Evolutionary conservation across 2,113 vertebrate species (phyloP).

Genomic region (Picathartes gymnocephalus): DNA sequence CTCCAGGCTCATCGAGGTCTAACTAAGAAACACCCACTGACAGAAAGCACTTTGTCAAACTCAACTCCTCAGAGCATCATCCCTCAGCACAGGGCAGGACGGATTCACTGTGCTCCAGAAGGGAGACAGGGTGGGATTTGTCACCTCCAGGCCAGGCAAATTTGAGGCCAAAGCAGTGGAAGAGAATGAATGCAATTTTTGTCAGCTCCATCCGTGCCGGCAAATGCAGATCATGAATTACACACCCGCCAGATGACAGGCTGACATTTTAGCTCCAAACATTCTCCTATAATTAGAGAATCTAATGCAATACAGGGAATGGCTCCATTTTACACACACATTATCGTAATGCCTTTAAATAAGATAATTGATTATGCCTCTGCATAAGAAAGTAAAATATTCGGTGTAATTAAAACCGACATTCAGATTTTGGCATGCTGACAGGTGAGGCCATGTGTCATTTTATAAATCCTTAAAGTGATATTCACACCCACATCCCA

Average conservation of each 20-base stretch:
- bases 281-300: constrained; percentile 83
- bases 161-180: constrained; percentile 40
- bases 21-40: not conserved
- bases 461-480: constrained; percentile 68
- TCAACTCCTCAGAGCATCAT: not conserved
- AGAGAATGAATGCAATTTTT: constrained; percentile 62
- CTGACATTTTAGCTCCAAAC: constrained; percentile 81
- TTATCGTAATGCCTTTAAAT: constrained; percentile 82
- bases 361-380: constrained; percentile 82
- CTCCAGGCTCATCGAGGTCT: not conserved
- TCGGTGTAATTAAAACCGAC: constrained; percentile 78
- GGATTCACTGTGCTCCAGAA: not conserved
- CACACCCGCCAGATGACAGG: constrained; percentile 76
- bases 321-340: constrained; percentile 80
- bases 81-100: rapidly evolving
- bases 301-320: constrained; percentile 80
- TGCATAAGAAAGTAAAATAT: constrained; percentile 80
- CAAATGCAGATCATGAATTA: constrained; percentile 78
- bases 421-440: constrained; percentile 71
- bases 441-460: constrained; percentile 75
- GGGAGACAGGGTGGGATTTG: not conserved
- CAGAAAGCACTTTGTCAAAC: not conserved
- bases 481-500: constrained; percentile 67
- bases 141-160: constrained; percentile 12
- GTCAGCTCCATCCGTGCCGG: constrained; percentile 62